phyloP scores from a whole-genome alignment of 1,140 invertebrate genomes.

The Drosophila kohkoa region DNA sequence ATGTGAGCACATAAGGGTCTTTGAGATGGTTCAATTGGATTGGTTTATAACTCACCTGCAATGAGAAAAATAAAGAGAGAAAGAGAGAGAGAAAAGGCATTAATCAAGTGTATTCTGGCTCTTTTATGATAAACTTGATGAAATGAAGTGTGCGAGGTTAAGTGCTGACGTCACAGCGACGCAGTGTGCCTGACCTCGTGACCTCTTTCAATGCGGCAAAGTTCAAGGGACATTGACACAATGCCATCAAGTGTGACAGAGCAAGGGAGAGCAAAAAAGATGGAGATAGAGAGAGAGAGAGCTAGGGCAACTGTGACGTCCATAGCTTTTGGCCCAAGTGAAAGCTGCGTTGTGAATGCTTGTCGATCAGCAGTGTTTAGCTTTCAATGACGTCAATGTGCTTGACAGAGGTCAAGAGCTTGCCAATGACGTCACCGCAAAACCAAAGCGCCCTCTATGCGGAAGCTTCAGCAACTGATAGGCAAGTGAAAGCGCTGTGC shows the following conservation, averaged over 20 bases:
- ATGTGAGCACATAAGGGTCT: conserved; percentile 5
- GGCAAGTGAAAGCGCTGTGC: conserved; percentile 21
- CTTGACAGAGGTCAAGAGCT: conserved; percentile 40
- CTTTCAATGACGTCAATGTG: conserved; percentile 47
- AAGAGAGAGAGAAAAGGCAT: conserved; percentile 7
- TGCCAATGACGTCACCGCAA: conserved; percentile 19
- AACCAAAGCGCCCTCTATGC: conserved; percentile 27
- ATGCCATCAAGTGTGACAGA: conserved; percentile 9
- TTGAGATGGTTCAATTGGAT: background rate
- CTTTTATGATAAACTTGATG: conserved; percentile 4
- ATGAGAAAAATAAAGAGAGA: conserved; percentile 40
- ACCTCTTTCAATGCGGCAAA: conserved; percentile 55
- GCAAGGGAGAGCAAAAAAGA: too few relatives aligned
- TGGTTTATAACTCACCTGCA: conserved; percentile 65
- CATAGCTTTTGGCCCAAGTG: background rate
- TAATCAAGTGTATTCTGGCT: conserved; percentile 27
- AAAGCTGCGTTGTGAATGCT: conserved; percentile 12
- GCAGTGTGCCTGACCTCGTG: conserved; percentile 48
- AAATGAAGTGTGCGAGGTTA: conserved; percentile 14
- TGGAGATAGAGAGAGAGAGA: too few relatives aligned
- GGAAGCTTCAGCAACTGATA: background rate
- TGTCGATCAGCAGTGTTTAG: conserved; percentile 28
- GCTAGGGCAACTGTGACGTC: conserved; percentile 55
- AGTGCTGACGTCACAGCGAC: conserved; percentile 48
- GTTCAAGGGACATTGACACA: conserved; percentile 58